Base-by-base conservation (phyloP, 2,888 invertebrate genomes). In the Athetis lepigone region DNA sequence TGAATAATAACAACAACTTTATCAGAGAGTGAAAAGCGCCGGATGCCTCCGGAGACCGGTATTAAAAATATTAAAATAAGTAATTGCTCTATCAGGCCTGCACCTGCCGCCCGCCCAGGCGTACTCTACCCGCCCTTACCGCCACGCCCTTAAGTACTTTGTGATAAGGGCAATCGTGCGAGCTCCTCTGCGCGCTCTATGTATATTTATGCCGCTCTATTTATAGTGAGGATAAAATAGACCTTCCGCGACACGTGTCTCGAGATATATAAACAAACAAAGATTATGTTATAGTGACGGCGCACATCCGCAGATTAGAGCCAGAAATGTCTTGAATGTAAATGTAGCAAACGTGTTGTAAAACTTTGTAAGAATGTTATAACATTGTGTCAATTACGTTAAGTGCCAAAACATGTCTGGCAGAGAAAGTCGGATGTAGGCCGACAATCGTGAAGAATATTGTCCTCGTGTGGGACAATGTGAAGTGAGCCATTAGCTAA, bases 61-160 rank as follows among this genome's bases (percentile, higher is more conserved):
- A 90, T 91, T 92, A 90, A 92, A 92, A 90, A 91, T 92, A 91
- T 92, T 90, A 91, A 91, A 92, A 90, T 91, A 91, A 91, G 92
- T 92, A 90, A 94, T 93, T 92, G 91, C 88, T 90, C 87, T 88
- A 92, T 93, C 89, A 89, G 84, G 85, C 78, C 82, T 85, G 88
- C 93, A 93, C 93, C 93, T 94, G 93, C 87, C 88, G 83, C 87
- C 82, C 86, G 83, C 81, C 76, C 79, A 65, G 66, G 78, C 72
- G 59, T 74, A 58, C 70, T 70, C 80, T 68, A 78, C 79, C 79
- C 80, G 66, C 80, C 81, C 80, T 80, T 60, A 71, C 76, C 76
- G 69, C 80, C 85, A 79, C 86, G 82, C 85, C 83, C 83, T 81
- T 82, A 86, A 85, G 82, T 83, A 85, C 86, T 85, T 85, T 84